Evolutionary conservation across 2,888 invertebrate species (phyloP).

Genomic region (Anoplius nigerrimus): DNA sequence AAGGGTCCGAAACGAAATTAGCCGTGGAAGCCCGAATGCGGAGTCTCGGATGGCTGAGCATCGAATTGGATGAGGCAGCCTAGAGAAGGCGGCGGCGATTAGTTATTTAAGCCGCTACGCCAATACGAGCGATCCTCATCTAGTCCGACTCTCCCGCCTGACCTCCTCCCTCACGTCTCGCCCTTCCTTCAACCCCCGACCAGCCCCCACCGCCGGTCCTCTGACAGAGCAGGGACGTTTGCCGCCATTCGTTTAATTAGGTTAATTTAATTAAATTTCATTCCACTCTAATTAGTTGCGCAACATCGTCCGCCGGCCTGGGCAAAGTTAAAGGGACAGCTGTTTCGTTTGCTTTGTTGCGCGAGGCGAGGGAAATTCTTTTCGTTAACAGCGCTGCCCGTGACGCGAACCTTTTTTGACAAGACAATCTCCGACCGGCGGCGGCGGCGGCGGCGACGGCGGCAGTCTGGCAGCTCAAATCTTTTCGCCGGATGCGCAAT

Average conservation of each 20-base stretch:
- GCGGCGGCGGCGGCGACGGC: too few relatives aligned
- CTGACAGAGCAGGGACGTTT: constrained; percentile 29
- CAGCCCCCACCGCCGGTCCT: not conserved
- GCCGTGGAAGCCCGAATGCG: not conserved
- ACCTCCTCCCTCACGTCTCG: not conserved
- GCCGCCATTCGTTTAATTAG: constrained; percentile 50
- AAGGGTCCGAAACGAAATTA: constrained; percentile 6
- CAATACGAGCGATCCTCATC: constrained; percentile 25
- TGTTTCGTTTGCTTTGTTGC: constrained; percentile 27
- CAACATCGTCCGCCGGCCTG: constrained; percentile 32
- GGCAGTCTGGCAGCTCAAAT: not conserved
- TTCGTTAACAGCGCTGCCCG: constrained; percentile 16
- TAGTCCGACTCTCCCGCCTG: not conserved
- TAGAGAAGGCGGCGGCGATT: constrained; percentile 28
- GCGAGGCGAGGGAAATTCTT: constrained; percentile 12
- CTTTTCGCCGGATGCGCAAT: too few relatives aligned
- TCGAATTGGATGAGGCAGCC: constrained; percentile 24
- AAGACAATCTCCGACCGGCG: not conserved
- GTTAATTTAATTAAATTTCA: constrained; percentile 54
- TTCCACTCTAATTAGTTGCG: constrained; percentile 50
- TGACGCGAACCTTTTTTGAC: not conserved
- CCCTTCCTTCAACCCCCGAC: not conserved
- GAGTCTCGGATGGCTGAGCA: not conserved
- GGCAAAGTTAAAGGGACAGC: constrained; percentile 28
- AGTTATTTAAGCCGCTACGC: constrained; percentile 42